Evolutionary conservation across 1,140 invertebrate genomes (phyloP), one percentile per base, ranked within the genome.

Genomic region (Aphelenchoides besseyi): DNA sequence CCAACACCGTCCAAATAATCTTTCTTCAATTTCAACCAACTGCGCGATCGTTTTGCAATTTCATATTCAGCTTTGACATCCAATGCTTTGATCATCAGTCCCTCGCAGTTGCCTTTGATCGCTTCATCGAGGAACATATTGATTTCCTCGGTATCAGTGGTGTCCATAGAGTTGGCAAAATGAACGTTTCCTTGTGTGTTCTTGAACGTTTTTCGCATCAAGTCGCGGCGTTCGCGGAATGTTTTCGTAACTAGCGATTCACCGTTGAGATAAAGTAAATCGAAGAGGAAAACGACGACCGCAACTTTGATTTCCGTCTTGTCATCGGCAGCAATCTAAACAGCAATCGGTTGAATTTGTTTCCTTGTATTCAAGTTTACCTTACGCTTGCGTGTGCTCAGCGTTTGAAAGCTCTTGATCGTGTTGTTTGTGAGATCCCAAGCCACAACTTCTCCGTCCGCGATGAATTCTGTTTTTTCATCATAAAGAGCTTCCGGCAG

Each of bases 251-350:
- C 92, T 0, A 98, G 86, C 0, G 94, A 87, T 79, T 90, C 87
- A 0, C 92, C 95, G 87, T 99, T 98, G 0, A 98, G 87, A 84
- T 93, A 98, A 0, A 99, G 87, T 36, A 99, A 86, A 88, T 99
- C 97, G 87, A 99, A 99, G 81, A 95, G 92, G 85, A 94, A 98
- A 8, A 99, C 90, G 85, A 94, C 97, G 41, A 99, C 95, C 87
- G 95, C 92, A 3, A 99, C 94, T 87, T 94, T 96, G 69, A 98
- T 97, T 63, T 95, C 91, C 0, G 88, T 86, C 80, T 92, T 91
- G 76, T 89, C 89, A 0, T 92, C 94, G 87, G 95, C 94, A 90
- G 92, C 80, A 48, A 64, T 85, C 82, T 33, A 61, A 59, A 61
- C n/a, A 61, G 2, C n/a, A 75, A 79, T 29, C 8, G 1, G 26